phyloP scores from a whole-genome alignment of 2,888 invertebrate species.

The Syrista parreyssii region DNA sequence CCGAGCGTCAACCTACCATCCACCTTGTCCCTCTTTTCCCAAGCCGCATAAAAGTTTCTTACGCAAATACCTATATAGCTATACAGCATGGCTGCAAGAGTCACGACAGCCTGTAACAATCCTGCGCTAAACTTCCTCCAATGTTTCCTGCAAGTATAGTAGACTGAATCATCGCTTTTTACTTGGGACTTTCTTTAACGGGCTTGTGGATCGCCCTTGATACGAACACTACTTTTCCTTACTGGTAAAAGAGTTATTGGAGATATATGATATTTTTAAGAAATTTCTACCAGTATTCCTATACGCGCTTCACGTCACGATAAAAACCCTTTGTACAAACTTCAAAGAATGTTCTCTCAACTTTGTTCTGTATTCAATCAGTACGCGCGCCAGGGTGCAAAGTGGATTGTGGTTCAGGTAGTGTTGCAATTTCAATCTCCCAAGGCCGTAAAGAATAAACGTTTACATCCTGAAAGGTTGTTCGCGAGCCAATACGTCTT shows the following conservation, averaged over 20 bases:
- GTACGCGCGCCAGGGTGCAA: conserved; percentile 14
- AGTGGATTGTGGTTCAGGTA: conserved; percentile 25
- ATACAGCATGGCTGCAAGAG: conserved; percentile 20
- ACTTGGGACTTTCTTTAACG: conserved; percentile 29
- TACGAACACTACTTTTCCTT: neutral
- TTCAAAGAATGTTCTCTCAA: neutral
- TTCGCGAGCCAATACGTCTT: conserved; percentile 51
- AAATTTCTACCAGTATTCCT: neutral
- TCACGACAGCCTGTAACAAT: conserved; percentile 23
- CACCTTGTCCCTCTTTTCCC: neutral
- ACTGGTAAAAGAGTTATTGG: neutral
- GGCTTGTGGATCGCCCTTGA: neutral
- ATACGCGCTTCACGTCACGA: neutral
- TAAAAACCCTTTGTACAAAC: neutral
- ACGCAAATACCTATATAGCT: conserved; percentile 22
- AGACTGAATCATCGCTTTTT: neutral
- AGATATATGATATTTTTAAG: neutral
- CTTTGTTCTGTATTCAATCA: neutral
- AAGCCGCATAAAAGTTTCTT: conserved; percentile 26
- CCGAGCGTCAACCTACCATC: neutral
- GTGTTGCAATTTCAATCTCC: conserved; percentile 37
- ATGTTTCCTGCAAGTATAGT: conserved; percentile 13
- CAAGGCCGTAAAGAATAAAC: conserved; percentile 38
- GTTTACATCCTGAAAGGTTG: conserved; percentile 26
- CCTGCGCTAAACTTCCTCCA: neutral